A percentile compares a stretch with the other conserved stretches of the same genome.
Conservation (phyloP, 2,797 vertebrate genomes). For the Aulostomus chinensis region DNA sequence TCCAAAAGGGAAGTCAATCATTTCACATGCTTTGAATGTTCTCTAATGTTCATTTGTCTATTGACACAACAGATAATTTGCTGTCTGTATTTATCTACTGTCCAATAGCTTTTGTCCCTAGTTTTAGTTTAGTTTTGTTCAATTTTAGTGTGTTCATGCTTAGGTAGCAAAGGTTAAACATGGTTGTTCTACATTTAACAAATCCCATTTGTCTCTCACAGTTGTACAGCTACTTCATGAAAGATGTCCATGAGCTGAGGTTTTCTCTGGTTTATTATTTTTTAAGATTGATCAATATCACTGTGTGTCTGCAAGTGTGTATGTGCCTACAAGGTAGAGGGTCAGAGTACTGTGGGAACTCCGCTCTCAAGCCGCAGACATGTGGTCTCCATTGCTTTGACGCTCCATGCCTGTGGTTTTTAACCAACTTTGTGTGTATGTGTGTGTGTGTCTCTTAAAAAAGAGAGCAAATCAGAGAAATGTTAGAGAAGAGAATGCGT, state of each 20-base stretch:
- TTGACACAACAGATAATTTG: background rate
- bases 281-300: conserved; percentile 34
- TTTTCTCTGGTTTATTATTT: conserved; percentile 13
- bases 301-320: conserved; percentile 4
- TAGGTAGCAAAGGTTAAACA: no score
- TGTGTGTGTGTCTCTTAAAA: conserved; percentile 2
- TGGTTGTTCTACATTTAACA: no score
- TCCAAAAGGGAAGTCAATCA: conserved; percentile 1
- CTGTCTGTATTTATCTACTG: no score
- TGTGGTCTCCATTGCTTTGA: conserved; percentile 72
- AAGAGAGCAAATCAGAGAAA: conserved; percentile 9
- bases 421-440: conserved; percentile 28
- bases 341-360: conserved; percentile 65
- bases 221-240: background rate
- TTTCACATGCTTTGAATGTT: background rate
- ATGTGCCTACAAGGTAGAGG: conserved; percentile 20
- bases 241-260: conserved; percentile 9
- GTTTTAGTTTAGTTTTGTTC: no score
- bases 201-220: no score
- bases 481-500: conserved; percentile 26
- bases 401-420: conserved; percentile 66
- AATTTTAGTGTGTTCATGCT: no score
- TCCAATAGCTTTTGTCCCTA: no score
- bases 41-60: conserved; percentile 1
- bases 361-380: conserved; percentile 59